Conservation (phyloP, 2,113 vertebrate species). For the Arothron firmamentum region DNA sequence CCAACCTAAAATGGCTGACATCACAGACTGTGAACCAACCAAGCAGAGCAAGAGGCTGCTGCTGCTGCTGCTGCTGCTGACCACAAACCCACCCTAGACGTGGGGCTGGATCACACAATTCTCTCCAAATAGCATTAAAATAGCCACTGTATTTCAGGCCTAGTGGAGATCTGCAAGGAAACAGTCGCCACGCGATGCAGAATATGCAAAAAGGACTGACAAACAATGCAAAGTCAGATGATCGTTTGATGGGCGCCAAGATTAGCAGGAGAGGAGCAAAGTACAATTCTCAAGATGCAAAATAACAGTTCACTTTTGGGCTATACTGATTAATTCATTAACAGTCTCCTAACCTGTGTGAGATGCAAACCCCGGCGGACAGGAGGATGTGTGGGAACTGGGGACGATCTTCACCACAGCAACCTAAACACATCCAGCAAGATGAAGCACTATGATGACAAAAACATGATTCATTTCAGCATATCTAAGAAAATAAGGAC, state of each 20-base stretch:
- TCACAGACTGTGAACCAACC: slow-evolving; percentile 72
- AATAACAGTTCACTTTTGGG: background rate
- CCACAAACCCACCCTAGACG: slow-evolving; percentile 45
- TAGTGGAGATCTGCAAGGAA: slow-evolving; percentile 29
- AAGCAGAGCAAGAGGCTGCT: slow-evolving; percentile 64
- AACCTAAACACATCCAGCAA: slow-evolving; percentile 21
- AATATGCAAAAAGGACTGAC: background rate
- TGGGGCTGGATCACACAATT: slow-evolving; percentile 20
- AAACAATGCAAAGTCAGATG: slow-evolving; percentile 3
- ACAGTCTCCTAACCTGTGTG: slow-evolving; percentile 6
- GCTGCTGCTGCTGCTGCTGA: slow-evolving; percentile 41
- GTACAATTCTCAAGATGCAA: background rate
- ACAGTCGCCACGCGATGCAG: slow-evolving; percentile 11
- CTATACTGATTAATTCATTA: background rate
- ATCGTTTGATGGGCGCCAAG: slow-evolving; percentile 1
- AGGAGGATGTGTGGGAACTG: background rate
- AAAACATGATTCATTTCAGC: too few species aligned
- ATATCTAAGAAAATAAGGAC: too few species aligned
- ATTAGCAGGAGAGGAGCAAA: background rate
- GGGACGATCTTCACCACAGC: slow-evolving; percentile 22
- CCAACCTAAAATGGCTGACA: slow-evolving; percentile 83
- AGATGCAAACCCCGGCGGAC: slow-evolving; percentile 13
- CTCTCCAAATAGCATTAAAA: slow-evolving; percentile 16
- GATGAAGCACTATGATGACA: background rate
- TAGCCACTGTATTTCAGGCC: slow-evolving; percentile 6